A percentile compares a stretch with the other conserved stretches of the same genome.
Evolutionary conservation across 30 jellyfish, hydroid and myxozoan genomes (phyloP).

Genomic region (Sanderia malayensis): DNA sequence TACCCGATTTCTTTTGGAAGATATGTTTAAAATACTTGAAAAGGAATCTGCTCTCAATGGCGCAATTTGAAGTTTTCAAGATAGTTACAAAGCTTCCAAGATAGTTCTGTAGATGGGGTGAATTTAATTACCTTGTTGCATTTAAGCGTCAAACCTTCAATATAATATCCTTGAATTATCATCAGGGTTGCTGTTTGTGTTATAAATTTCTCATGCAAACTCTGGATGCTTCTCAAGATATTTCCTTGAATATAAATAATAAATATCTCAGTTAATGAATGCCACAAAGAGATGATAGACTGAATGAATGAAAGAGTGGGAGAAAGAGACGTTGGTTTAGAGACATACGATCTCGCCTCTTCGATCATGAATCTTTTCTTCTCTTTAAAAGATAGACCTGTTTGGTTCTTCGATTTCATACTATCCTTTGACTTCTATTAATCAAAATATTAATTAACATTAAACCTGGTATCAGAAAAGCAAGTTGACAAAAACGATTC

Average conservation of each 20-base stretch:
- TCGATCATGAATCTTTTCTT: constrained; percentile 70
- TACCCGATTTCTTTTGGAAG: too few relatives aligned
- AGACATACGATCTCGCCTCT: constrained; percentile 74
- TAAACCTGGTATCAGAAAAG: too few relatives aligned
- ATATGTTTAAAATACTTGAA: too few relatives aligned
- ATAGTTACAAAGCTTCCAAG: too few relatives aligned
- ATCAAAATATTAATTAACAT: background rate
- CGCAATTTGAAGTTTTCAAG: too few relatives aligned
- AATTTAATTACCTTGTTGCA: background rate
- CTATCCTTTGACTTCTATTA: background rate
- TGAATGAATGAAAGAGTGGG: too few relatives aligned
- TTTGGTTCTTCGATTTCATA: constrained; percentile 9
- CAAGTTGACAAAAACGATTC: too few relatives aligned
- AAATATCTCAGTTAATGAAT: too few relatives aligned
- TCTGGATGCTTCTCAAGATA: constrained; percentile 61
- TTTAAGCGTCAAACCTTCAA: background rate
- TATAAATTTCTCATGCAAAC: background rate
- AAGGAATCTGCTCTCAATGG: too few relatives aligned
- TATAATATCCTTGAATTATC: background rate
- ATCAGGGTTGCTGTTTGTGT: too few relatives aligned
- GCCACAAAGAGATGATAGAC: too few relatives aligned
- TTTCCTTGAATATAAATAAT: constrained; percentile 19
- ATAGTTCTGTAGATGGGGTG: background rate
- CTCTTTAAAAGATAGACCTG: constrained; percentile 69
- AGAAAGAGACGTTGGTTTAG: too few relatives aligned